These are phyloP conservation scores for Carterocephalus palaemon DNA, from an alignment of 2,888 invertebrate species.

Conservation along the genomic window DNA sequence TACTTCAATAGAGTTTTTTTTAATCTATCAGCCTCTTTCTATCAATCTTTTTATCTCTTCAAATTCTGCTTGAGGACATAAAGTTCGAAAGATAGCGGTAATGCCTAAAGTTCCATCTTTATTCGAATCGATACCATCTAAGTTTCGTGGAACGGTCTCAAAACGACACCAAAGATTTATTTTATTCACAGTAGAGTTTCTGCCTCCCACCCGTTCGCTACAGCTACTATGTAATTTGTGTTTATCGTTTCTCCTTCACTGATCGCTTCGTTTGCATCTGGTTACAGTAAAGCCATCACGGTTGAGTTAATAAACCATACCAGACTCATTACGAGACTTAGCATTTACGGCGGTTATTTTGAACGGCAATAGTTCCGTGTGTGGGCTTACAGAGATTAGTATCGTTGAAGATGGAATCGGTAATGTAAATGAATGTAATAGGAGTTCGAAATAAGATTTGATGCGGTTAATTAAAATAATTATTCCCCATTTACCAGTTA, in stretches of 20 bases:
- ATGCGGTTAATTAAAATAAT: conserved; percentile 2
- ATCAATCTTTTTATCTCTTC: too few species aligned
- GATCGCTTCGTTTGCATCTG: conserved; percentile 45
- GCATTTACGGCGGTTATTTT: conserved; percentile 31
- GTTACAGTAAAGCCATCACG: conserved; percentile 41
- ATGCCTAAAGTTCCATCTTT: conserved; percentile 30
- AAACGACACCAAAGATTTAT: conserved; percentile 30
- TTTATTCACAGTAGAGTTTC: conserved; percentile 25
- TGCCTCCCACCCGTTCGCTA: conserved; percentile 7
- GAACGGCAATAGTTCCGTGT: conserved; percentile 37
- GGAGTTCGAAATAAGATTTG: not conserved
- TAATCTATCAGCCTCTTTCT: too few species aligned
- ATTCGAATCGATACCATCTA: conserved; percentile 30
- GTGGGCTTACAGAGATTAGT: conserved; percentile 37
- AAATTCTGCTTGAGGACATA: conserved; percentile 18
- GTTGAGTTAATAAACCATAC: conserved; percentile 46
- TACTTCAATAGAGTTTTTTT: too few species aligned
- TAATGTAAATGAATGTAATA: conserved; percentile 24
- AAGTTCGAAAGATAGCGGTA: conserved; percentile 26
- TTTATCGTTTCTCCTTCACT: conserved; percentile 40
- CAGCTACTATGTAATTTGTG: conserved; percentile 39
- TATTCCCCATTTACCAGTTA: not conserved
- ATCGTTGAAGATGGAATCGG: conserved; percentile 33
- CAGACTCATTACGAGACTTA: conserved; percentile 39
- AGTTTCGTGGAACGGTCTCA: conserved; percentile 28